Conservation (phyloP, 2,888 invertebrate genomes). For the Sphaeridia pumilis region DNA sequence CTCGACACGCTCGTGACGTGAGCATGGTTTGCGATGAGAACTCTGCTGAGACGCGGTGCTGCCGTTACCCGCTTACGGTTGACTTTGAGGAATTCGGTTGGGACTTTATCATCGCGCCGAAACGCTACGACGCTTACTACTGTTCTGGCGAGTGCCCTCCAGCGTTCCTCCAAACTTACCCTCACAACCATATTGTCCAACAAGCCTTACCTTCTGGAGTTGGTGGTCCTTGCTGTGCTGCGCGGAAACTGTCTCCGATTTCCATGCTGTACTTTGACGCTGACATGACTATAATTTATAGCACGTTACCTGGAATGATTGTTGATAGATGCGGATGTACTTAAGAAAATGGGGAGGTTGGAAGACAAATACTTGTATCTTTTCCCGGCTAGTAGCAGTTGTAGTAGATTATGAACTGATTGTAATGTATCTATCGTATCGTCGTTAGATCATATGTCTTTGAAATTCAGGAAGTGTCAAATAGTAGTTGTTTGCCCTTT, state of each 20-base stretch:
- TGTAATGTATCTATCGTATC: no score
- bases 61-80: slow-evolving; percentile 82
- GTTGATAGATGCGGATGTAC: slow-evolving; percentile 88
- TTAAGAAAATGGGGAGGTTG: slow-evolving; percentile 46
- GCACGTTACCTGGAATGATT: slow-evolving; percentile 84
- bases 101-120: slow-evolving; percentile 96
- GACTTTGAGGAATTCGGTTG: slow-evolving; percentile 93
- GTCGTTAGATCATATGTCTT: no score
- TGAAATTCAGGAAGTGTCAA: no score
- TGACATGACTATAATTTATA: slow-evolving; percentile 73
- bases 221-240: slow-evolving; percentile 84
- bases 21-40: slow-evolving; percentile 74
- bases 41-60: slow-evolving; percentile 72
- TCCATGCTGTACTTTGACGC: slow-evolving; percentile 86
- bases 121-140: slow-evolving; percentile 87
- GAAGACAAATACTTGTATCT: neutral
- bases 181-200: slow-evolving; percentile 77
- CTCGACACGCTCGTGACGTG: slow-evolving; percentile 62
- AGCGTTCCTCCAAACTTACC: slow-evolving; percentile 71
- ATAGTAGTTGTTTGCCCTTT: no score
- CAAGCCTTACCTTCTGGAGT: slow-evolving; percentile 63
- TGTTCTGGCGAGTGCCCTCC: slow-evolving; percentile 90
- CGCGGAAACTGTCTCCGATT: slow-evolving; percentile 73
- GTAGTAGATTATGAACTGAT: no score
- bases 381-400: neutral